Conservation (phyloP, 1,140 invertebrate genomes). For the Trichonephila inaurata region DNA sequence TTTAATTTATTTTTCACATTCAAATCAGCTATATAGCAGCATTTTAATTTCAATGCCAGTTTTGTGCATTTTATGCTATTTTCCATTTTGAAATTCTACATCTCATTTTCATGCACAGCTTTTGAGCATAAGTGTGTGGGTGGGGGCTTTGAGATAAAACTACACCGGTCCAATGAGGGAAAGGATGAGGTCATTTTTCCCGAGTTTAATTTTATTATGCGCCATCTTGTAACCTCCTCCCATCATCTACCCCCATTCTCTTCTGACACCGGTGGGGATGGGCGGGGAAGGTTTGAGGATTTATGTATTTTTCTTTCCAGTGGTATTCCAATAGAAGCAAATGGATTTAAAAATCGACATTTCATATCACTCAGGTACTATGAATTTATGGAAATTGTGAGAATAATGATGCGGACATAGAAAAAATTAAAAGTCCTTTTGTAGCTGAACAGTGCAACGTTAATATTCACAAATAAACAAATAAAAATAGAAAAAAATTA, state of each 20-base stretch:
- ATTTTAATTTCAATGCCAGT: no score
- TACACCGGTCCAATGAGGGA: conserved; percentile 24
- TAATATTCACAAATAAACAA: no score
- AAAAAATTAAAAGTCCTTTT: no score
- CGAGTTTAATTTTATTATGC: conserved; percentile 59
- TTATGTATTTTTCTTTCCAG: not conserved
- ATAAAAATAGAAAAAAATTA: no score
- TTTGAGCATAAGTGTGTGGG: conserved; percentile 37
- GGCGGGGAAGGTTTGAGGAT: conserved; percentile 23
- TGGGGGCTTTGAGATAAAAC: conserved; percentile 31
- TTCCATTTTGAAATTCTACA: not conserved
- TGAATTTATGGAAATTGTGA: no score
- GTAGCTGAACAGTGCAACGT: no score
- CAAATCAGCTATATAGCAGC: no score
- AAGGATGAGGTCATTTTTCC: conserved; percentile 60
- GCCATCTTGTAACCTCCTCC: not conserved
- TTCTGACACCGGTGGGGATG: not conserved
- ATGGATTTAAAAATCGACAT: not conserved
- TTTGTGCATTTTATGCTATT: not conserved
- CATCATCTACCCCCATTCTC: not conserved
- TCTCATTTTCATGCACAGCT: conserved; percentile 10
- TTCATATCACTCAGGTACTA: no score
- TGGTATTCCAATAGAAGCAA: not conserved
- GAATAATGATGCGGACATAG: no score
- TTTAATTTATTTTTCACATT: no score